These are phyloP conservation scores for Malacoraja senta DNA, from an alignment of 2,797 vertebrate genomes.

Conservation along the genomic window DNA sequence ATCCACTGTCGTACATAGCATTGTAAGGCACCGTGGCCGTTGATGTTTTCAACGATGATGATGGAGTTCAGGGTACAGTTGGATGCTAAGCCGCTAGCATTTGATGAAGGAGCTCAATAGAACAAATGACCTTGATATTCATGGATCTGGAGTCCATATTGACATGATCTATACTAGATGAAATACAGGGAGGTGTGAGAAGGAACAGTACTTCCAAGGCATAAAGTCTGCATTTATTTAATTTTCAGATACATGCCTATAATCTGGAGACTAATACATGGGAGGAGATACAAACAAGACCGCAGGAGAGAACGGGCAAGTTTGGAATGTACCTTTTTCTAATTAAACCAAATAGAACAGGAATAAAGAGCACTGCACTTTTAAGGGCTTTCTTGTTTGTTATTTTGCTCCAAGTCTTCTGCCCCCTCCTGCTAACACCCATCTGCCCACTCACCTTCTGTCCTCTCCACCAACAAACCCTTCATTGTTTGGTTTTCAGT, in stretches of 20 bases:
- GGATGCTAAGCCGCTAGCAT: not conserved
- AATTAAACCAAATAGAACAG: not conserved
- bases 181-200: not conserved
- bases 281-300: slow-evolving; percentile 91
- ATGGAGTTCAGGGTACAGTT: not conserved
- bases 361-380: not conserved
- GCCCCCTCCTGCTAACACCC: too few species aligned
- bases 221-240: slow-evolving; percentile 32
- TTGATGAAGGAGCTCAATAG: not conserved
- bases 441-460: not conserved
- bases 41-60: too few species aligned
- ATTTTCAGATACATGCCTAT: slow-evolving; percentile 83
- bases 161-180: not conserved
- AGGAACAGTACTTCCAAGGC: not conserved
- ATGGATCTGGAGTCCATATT: not conserved
- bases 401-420: too few species aligned
- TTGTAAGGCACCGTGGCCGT: too few species aligned
- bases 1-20: too few species aligned
- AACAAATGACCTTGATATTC: not conserved
- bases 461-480: not conserved
- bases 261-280: slow-evolving; percentile 97
- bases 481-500: not conserved
- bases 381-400: not conserved
- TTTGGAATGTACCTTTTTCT: not conserved
- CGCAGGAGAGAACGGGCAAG: slow-evolving; percentile 89